Evolutionary conservation across 2,888 invertebrate genomes (phyloP).

Genomic region (Cybosia mesomella): DNA sequence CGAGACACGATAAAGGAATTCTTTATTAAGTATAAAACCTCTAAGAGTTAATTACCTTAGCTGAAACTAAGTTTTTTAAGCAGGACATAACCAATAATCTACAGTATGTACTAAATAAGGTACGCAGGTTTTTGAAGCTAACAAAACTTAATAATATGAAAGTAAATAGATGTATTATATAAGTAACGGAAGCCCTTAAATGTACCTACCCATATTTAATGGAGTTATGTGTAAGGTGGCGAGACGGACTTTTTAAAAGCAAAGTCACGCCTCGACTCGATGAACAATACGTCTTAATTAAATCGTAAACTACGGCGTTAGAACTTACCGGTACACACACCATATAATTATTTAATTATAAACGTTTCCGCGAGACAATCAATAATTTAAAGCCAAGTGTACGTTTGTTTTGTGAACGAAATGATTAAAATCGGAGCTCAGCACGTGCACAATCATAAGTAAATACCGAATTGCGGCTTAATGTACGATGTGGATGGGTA

Average conservation of each 20-base stretch:
- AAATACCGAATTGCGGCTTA: slow-evolving; percentile 59
- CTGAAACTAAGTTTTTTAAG: background rate
- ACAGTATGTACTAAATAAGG: background rate
- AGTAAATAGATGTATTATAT: slow-evolving; percentile 59
- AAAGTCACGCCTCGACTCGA: slow-evolving; percentile 74
- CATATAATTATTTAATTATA: slow-evolving; percentile 78
- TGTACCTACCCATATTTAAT: slow-evolving; percentile 61
- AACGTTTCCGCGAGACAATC: slow-evolving; percentile 62
- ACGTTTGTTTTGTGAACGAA: slow-evolving; percentile 48
- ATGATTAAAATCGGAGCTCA: slow-evolving; percentile 40
- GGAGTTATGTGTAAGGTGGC: slow-evolving; percentile 66
- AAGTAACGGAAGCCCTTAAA: slow-evolving; percentile 61
- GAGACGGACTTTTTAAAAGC: slow-evolving; percentile 75
- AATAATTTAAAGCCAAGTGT: slow-evolving; percentile 58
- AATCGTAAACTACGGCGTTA: slow-evolving; percentile 69
- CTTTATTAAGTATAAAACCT: background rate
- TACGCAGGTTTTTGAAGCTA: slow-evolving; percentile 23
- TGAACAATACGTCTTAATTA: slow-evolving; percentile 84
- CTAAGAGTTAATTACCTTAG: background rate
- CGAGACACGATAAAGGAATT: background rate
- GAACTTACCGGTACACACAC: slow-evolving; percentile 64
- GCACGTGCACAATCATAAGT: slow-evolving; percentile 62
- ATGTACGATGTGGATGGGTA: slow-evolving; percentile 54
- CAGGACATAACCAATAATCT: too few species aligned
- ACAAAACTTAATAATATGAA: slow-evolving; percentile 38